Evolutionary conservation across 2,797 vertebrate species (phyloP).

Genomic region (Corythornis leucogaster): DNA sequence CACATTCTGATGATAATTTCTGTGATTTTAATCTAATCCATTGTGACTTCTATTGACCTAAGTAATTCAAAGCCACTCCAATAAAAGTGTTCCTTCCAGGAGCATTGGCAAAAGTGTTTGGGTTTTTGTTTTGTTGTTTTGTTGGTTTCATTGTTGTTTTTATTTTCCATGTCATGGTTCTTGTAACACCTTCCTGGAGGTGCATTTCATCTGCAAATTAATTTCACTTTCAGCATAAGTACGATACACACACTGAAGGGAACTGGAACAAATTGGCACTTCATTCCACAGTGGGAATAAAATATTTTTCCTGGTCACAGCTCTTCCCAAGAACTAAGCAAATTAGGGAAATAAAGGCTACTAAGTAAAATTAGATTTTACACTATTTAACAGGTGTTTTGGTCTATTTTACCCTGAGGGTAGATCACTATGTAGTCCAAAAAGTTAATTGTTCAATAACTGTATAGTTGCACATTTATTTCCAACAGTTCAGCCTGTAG

Average conservation of each 20-base stretch:
- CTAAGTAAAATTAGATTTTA: conserved; percentile 67
- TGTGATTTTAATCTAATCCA: background rate
- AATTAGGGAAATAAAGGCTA: conserved; percentile 53
- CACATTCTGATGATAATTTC: background rate
- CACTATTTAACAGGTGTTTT: conserved; percentile 69
- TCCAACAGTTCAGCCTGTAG: conserved; percentile 28
- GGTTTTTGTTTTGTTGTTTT: background rate
- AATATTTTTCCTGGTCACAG: conserved; percentile 46
- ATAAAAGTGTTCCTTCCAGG: background rate
- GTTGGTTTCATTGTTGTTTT: background rate
- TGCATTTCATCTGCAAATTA: conserved; percentile 15
- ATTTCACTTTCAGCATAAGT: conserved; percentile 11
- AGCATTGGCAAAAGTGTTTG: background rate
- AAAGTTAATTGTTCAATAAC: conserved; percentile 65
- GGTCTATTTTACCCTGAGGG: conserved; percentile 53
- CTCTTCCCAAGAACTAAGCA: conserved; percentile 55
- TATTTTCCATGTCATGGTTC: background rate
- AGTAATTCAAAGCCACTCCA: background rate
- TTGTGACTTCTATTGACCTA: background rate
- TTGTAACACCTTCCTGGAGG: background rate
- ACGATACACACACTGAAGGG: background rate
- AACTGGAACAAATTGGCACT: conserved; percentile 56
- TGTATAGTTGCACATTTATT: conserved; percentile 52
- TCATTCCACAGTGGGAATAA: conserved; percentile 54
- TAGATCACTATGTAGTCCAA: conserved; percentile 38